Conservation (phyloP, 2,113 vertebrate species). For the Heterotilapia buettikoferi region DNA sequence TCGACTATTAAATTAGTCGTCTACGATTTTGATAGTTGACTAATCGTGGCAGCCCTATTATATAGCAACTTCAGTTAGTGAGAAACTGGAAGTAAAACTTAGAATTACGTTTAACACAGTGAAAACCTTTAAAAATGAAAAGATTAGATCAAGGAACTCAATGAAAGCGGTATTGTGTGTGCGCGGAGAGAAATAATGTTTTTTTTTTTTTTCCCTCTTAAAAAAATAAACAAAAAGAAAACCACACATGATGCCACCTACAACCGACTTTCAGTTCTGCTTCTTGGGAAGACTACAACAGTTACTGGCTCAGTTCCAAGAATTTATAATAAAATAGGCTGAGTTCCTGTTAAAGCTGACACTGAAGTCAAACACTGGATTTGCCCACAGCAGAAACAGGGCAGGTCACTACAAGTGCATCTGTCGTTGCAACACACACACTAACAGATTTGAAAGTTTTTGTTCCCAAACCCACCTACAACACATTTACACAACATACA, state of each 20-base stretch:
- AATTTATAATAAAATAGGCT: neutral
- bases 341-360: neutral
- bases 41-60: neutral
- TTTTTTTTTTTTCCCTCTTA: accelerated
- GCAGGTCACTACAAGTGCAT: neutral
- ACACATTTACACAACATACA: neutral
- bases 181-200: accelerated
- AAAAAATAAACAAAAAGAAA: accelerated
- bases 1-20: no score
- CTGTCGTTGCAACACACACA: neutral
- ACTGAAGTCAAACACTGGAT: neutral
- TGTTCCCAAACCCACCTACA: neutral
- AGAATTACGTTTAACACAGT: neutral
- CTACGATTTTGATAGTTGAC: neutral
- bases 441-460: neutral
- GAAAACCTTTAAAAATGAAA: neutral
- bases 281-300: neutral
- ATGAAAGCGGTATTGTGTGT: neutral
- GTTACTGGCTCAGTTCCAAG: neutral
- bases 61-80: neutral
- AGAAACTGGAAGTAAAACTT: neutral
- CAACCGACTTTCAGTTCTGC: neutral
- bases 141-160: neutral
- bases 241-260: accelerated
- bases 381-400: neutral